Percentiles rank a stretch among this genome's conserved stretches.
These are phyloP conservation scores for Pelagia noctiluca DNA, from an alignment of 30 jellyfish, hydroid and myxozoan species.

Conservation along the genomic window DNA sequence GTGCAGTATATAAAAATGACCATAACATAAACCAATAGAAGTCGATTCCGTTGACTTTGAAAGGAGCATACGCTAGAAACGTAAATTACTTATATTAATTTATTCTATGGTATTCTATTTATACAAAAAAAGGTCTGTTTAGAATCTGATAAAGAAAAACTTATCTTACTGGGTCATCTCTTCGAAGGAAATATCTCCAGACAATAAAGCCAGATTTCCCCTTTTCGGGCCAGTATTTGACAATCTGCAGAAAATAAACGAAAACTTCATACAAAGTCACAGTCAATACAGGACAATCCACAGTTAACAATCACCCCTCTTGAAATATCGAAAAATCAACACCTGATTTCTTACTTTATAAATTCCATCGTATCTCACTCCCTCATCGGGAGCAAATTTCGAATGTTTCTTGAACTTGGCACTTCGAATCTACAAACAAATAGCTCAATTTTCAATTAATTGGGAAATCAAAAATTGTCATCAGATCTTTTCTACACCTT, in stretches of 20 bases:
- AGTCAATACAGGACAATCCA: neutral
- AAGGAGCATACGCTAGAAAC: too few relatives aligned
- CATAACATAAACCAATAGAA: too few relatives aligned
- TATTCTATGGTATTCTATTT: too few relatives aligned
- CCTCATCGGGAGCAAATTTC: slow-evolving; percentile 95
- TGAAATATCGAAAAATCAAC: slow-evolving; percentile 9
- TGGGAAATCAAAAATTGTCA: too few relatives aligned
- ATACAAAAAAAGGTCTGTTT: too few relatives aligned
- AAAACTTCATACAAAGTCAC: neutral
- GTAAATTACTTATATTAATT: too few relatives aligned
- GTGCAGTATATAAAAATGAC: too few relatives aligned
- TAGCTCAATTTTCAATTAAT: too few relatives aligned
- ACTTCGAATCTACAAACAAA: slow-evolving; percentile 79
- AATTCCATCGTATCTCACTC: slow-evolving; percentile 94
- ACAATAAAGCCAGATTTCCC: slow-evolving; percentile 97
- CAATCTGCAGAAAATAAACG: slow-evolving; percentile 60
- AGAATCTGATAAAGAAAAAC: too few relatives aligned
- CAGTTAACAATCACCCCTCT: neutral
- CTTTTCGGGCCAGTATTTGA: slow-evolving; percentile 96
- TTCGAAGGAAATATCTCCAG: slow-evolving; percentile 89
- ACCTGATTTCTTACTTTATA: slow-evolving; percentile 72
- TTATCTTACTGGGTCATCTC: slow-evolving; percentile 94
- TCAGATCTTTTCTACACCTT: too few relatives aligned
- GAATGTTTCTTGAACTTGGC: slow-evolving; percentile 92
- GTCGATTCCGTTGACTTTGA: too few relatives aligned